A percentile compares a stretch with the other conserved stretches of the same genome.
Evolutionary conservation across 30 jellyfish, hydroid and myxozoan species (phyloP).

Genomic region (Aurelia aurita): DNA sequence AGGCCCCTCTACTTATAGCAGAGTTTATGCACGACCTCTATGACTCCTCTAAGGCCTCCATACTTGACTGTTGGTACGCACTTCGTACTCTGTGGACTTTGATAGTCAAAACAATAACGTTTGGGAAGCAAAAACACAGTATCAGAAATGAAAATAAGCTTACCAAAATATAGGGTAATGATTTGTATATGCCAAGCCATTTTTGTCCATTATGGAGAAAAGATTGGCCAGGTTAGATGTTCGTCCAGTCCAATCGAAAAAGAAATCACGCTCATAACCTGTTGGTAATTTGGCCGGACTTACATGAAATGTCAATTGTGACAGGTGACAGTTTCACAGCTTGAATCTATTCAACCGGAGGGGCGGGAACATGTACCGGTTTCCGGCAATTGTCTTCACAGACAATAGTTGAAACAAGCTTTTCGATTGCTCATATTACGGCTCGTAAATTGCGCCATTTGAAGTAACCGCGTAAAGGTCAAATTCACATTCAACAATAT

Average conservation of each 20-base stretch:
- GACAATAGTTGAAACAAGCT: neutral
- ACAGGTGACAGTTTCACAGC: slow-evolving; percentile 75
- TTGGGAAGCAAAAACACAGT: no score
- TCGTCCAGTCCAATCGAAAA: neutral
- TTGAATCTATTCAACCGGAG: slow-evolving; percentile 11
- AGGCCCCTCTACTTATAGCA: no score
- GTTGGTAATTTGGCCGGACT: slow-evolving; percentile 27
- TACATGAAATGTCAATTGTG: neutral
- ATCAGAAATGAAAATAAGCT: neutral
- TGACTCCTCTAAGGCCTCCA: no score
- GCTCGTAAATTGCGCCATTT: neutral
- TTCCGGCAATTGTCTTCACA: slow-evolving; percentile 34
- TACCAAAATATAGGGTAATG: slow-evolving; percentile 19
- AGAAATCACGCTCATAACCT: slow-evolving; percentile 6
- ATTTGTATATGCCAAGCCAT: slow-evolving; percentile 35
- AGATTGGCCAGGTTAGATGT: slow-evolving; percentile 1
- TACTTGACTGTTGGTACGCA: no score
- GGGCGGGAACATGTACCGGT: slow-evolving; percentile 64
- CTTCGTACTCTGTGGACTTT: no score
- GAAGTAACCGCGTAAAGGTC: no score
- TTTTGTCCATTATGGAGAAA: slow-evolving; percentile 34
- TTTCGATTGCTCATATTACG: neutral
- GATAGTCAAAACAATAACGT: no score
- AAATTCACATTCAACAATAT: no score
- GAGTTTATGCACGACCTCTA: no score